Evolutionary conservation across 2,797 vertebrate species (phyloP), one percentile per base, ranked within the genome.

Genomic region (Prunella strophiata): DNA sequence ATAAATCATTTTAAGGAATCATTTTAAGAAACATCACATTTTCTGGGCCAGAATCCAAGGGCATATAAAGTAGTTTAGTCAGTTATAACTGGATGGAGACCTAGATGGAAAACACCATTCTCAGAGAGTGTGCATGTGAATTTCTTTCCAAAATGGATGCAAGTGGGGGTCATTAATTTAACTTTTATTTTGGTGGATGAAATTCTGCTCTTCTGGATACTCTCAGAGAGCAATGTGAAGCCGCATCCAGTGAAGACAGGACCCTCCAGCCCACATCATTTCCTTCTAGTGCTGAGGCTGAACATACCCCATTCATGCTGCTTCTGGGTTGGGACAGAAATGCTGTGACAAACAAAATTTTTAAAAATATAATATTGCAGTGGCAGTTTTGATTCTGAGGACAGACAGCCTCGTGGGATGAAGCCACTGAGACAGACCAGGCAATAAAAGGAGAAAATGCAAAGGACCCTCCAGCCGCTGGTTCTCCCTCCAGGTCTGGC

Each of bases 21-120:
- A 91, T 95, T 95, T 96, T 95, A 90, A 88, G 96, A 96, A 95
- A 96, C 96, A 95, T 94, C 94, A 96, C 70, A 34, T 85, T 91
- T 93, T 92, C 94, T 97, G 92, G 96, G 96, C 94, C 84, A 71
- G 85, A 65, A 88, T 96, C 95, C 97, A 96, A 68, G 88, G 68
- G 80, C 3, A 29, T 89, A 95, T 92, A 91, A 95, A 97, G 91
- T 45, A 63, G 58, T 79, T 90, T 62, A 93, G 86, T 94, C 65
- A 34, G 81, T 91, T 90, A 68, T 70, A 89, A 90, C 73, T 90
- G 94, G 66, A 88, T 73, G 81, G 94, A 71, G 89, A 80, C 23
- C 47, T 91, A 58, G 92, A 91, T 93, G 91, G 91, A 93, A 97
- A 94, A 94, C 84, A 95, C 48, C 32, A 5, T 89, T 89, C 90